Base-by-base conservation (phyloP, 2,797 vertebrate species). In the Cossypha polioptera region DNA sequence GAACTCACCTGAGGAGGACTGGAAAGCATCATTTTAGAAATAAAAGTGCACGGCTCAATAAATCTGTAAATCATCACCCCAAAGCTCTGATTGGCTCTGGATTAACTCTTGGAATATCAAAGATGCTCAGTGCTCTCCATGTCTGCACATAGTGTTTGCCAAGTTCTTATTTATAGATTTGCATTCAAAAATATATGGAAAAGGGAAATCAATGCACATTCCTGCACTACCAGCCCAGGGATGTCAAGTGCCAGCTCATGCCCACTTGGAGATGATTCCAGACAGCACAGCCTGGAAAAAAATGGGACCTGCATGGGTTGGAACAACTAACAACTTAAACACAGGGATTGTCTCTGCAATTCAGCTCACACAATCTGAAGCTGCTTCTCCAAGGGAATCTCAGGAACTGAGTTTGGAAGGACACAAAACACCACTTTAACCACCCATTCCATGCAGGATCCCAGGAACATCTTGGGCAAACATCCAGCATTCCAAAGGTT, bases 1-100 rank as follows among this genome's bases (percentile, higher is more conserved):
- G 38, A 58, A 19, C 45, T 54, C 61, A 83, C 63, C 81, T 50
- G 75, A 47, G 0, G 0, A 7, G 73, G 75, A 26, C 1, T 57
- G 85, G 47, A 67, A 93, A 94, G 38, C 14, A 31, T n/a, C 26
- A 12, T 61, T 83, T 83, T 16, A 74, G 59, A 89, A 92, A 87
- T 33, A 58, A 51, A 92, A 91, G 18, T 9, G 15, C 68, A 67
- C 0, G 1, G 76, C 80, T 88, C 83, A 33, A 31, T 95, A 84
- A 76, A 69, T 21, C 63, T 82, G 51, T 54, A 76, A 79, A 71
- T 85, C 48, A 33, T 51, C 5, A 0, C n/a, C 1, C 2, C n/a
- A 7, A 42, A 79, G 43, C 43, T 73, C 62, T 2, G 45, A 54
- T 12, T 48, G 43, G 25, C 33, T 79, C 62, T 7, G 35, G 74